phyloP scores from a whole-genome alignment of 2,888 invertebrate genomes.

The Campoplex nolae region DNA sequence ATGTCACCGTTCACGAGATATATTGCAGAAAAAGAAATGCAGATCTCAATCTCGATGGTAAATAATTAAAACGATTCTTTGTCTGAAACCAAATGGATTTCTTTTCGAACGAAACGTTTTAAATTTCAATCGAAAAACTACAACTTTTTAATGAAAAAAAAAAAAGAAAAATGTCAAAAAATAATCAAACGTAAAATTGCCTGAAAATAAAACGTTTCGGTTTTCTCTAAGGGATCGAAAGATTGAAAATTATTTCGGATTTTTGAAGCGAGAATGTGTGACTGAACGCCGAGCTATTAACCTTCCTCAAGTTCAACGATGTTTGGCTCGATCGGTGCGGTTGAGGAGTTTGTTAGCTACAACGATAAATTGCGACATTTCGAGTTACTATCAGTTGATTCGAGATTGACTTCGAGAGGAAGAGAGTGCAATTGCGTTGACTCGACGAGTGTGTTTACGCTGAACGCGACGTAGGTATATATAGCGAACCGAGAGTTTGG shows the following conservation, averaged over 20 bases:
- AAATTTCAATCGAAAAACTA: neutral
- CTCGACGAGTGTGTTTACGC: neutral
- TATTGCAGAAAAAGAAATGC: no score
- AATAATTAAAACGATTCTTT: no score
- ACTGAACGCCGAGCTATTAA: neutral
- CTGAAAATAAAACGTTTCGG: neutral
- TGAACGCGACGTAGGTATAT: conserved; percentile 5
- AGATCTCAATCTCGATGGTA: neutral
- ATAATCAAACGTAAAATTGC: neutral
- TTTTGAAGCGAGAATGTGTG: neutral
- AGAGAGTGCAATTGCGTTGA: conserved; percentile 8
- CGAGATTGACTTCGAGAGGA: conserved; percentile 6
- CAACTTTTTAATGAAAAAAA: no score
- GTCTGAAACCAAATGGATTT: no score
- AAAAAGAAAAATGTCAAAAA: neutral
- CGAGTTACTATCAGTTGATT: neutral
- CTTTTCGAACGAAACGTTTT: neutral
- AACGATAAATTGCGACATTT: conserved; percentile 11
- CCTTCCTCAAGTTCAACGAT: neutral
- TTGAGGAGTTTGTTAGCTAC: neutral
- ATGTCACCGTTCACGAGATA: neutral
- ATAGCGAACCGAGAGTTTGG: neutral
- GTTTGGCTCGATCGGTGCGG: neutral
- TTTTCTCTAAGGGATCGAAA: neutral
- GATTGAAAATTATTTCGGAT: neutral